These are phyloP conservation scores for Coregonus sp. DNA, from an alignment of 2,797 vertebrate genomes.

Conservation along the genomic window DNA sequence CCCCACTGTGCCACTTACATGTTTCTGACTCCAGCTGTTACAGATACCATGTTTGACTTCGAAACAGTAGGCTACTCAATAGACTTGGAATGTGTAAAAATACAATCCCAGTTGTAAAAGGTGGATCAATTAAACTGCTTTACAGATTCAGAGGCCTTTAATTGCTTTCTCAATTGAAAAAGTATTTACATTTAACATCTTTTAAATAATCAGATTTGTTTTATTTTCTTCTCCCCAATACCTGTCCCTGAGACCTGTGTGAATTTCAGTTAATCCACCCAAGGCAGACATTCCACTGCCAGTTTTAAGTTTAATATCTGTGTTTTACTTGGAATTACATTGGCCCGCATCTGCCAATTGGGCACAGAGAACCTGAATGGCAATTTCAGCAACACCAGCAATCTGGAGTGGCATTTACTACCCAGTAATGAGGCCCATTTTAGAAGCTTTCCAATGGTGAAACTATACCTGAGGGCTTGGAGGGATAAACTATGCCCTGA, in stretches of 20 bases:
- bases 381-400: conserved; percentile 54
- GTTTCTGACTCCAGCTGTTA: no score
- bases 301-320: conserved; percentile 35
- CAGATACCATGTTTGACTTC: no score
- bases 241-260: background rate
- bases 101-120: no score
- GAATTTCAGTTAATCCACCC: background rate
- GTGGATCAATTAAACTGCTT: no score
- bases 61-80: no score
- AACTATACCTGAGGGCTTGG: conserved; percentile 30
- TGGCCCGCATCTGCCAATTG: conserved; percentile 33
- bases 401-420: conserved; percentile 60
- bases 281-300: conserved; percentile 23
- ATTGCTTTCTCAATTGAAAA: background rate
- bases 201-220: background rate
- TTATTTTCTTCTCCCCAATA: background rate
- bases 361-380: conserved; percentile 42
- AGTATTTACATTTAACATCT: no score
- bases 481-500: conserved; percentile 33
- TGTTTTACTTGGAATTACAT: conserved; percentile 51
- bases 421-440: conserved; percentile 60
- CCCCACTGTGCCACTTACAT: no score
- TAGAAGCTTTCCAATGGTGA: conserved; percentile 46
- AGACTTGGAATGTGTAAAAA: no score
- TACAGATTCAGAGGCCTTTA: no score